These are phyloP conservation scores for Anastrepha ludens DNA, from an alignment of 1,140 invertebrate genomes.

Conservation along the genomic window DNA sequence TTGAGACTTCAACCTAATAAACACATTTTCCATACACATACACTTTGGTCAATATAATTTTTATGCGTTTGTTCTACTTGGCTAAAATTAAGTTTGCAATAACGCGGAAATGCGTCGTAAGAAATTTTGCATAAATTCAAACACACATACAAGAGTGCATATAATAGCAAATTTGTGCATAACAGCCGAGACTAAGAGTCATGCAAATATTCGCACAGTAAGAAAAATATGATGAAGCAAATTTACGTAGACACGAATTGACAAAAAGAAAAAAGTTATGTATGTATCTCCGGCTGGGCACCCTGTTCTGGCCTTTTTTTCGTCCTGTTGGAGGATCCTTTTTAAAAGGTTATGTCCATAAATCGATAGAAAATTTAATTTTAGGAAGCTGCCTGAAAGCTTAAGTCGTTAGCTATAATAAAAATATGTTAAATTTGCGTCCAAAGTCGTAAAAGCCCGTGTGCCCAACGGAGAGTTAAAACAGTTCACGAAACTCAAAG, in stretches of 20 bases:
- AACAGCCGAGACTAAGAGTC: not conserved
- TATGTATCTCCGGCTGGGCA: too few species aligned
- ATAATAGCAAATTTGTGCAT: not conserved
- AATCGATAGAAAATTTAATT: too few species aligned
- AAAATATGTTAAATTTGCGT: too few species aligned
- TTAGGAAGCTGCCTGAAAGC: too few species aligned
- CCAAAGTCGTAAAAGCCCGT: too few species aligned
- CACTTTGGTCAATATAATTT: not conserved
- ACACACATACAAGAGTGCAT: not conserved
- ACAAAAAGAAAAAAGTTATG: not conserved
- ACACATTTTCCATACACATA: not conserved
- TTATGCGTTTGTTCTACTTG: slow-evolving; percentile 33
- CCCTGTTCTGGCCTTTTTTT: too few species aligned
- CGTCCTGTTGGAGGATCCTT: too few species aligned
- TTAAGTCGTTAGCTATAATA: too few species aligned
- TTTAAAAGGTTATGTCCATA: too few species aligned
- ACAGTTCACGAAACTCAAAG: too few species aligned
- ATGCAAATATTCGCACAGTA: too few species aligned
- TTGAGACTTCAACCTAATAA: not conserved
- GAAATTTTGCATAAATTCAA: slow-evolving; percentile 32
- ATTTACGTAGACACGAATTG: not conserved
- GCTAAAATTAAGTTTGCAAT: slow-evolving; percentile 26
- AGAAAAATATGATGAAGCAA: not conserved
- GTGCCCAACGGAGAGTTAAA: too few species aligned
- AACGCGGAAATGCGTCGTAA: slow-evolving; percentile 30